phyloP scores from a whole-genome alignment of 2,888 invertebrate species.

The Laspeyria flexula region DNA sequence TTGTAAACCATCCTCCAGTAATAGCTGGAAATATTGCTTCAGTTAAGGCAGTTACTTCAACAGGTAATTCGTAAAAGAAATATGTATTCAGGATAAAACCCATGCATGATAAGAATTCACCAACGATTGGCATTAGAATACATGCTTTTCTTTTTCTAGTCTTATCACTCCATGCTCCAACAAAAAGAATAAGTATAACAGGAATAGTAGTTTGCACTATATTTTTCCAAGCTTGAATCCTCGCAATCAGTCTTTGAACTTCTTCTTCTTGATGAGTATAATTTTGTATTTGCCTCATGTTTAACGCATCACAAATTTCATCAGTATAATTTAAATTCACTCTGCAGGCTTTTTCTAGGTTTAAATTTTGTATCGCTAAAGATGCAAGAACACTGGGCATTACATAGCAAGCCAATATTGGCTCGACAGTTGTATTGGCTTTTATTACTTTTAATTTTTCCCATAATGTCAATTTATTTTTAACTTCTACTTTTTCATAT shows the following conservation, averaged over 20 bases:
- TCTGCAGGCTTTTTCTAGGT: slow-evolving; percentile 91
- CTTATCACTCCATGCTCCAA: slow-evolving; percentile 93
- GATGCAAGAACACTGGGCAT: slow-evolving; percentile 88
- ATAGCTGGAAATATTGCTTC: slow-evolving; percentile 93
- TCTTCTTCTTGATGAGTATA: slow-evolving; percentile 84
- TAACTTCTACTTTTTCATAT: slow-evolving; percentile 35
- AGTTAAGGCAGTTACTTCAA: slow-evolving; percentile 91
- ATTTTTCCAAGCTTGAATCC: slow-evolving; percentile 94
- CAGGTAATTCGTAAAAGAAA: slow-evolving; percentile 91
- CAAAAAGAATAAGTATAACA: slow-evolving; percentile 92
- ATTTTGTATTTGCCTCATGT: slow-evolving; percentile 88
- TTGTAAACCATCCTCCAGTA: slow-evolving; percentile 94
- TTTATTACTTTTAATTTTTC: slow-evolving; percentile 71
- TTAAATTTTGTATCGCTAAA: slow-evolving; percentile 91
- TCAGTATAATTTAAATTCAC: slow-evolving; percentile 91
- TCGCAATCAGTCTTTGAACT: slow-evolving; percentile 90
- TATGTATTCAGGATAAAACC: slow-evolving; percentile 92
- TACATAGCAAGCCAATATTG: slow-evolving; percentile 90
- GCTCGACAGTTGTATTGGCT: slow-evolving; percentile 89
- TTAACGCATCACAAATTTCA: slow-evolving; percentile 91
- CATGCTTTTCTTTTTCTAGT: slow-evolving; percentile 90
- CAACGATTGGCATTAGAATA: slow-evolving; percentile 92
- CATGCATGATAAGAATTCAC: slow-evolving; percentile 91
- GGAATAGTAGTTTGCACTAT: slow-evolving; percentile 93
- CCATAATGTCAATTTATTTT: slow-evolving; percentile 56